These are phyloP conservation scores for Pomacea canaliculata DNA, from an alignment of 2,888 invertebrate genomes.

Conservation along the genomic window DNA sequence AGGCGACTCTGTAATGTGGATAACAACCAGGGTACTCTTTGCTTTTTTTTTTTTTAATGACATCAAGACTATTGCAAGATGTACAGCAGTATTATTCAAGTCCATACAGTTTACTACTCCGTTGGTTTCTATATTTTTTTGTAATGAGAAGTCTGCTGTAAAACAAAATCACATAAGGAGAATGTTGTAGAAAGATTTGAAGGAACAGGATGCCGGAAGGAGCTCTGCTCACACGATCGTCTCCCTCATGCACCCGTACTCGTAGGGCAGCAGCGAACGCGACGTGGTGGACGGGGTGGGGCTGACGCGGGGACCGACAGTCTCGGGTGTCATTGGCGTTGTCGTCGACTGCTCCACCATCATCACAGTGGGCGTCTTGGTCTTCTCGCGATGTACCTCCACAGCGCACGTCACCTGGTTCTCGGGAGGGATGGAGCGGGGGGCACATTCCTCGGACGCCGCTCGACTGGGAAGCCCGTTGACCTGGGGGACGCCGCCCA, in stretches of 20 bases:
- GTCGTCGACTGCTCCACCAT: conserved; percentile 7
- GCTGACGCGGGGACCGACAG: background rate
- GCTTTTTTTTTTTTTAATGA: no score
- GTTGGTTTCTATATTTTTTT: no score
- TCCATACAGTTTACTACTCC: no score
- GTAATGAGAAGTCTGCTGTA: no score
- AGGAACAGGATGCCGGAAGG: no score
- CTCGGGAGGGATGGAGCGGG: conserved; percentile 40
- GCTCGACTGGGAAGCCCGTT: conserved; percentile 1
- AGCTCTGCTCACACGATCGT: conserved; percentile 11
- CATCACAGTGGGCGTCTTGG: conserved; percentile 40
- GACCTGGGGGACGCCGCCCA: background rate
- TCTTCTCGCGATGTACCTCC: conserved; percentile 61
- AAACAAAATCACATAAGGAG: no score
- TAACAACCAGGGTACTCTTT: no score
- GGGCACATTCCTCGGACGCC: background rate
- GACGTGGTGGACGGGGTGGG: background rate
- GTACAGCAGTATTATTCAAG: no score
- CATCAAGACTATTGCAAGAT: no score
- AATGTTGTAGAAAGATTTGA: no score
- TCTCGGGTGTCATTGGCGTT: background rate
- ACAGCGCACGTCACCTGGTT: conserved; percentile 61
- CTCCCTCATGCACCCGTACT: conserved; percentile 20
- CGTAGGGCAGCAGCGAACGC: conserved; percentile 12
- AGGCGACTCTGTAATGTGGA: no score